A percentile compares a stretch with the other conserved stretches of the same genome.
Evolutionary conservation across 2,113 vertebrate genomes (phyloP).

Genomic region (Edolisoma coerulescens): DNA sequence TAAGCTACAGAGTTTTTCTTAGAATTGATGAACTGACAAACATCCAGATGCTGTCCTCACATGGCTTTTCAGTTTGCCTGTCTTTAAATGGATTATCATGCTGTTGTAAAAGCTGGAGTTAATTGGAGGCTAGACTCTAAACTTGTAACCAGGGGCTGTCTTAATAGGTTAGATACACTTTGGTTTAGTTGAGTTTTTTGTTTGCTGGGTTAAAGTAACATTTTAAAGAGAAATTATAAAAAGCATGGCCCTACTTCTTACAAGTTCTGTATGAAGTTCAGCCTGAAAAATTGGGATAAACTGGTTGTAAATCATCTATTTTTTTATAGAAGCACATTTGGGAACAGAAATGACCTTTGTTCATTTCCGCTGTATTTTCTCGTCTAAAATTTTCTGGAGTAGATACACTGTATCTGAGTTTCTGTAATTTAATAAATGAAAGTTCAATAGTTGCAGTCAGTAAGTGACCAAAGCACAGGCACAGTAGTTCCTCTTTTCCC

Average conservation of each 20-base stretch:
- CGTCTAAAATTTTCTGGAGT: not conserved
- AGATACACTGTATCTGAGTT: not conserved
- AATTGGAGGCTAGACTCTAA: not conserved
- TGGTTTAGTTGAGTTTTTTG: not conserved
- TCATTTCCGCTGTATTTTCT: not conserved
- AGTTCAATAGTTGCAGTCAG: not conserved
- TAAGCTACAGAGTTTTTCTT: slow-evolving; percentile 25
- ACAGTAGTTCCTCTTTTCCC: not conserved
- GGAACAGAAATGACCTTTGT: not conserved
- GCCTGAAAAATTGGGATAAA: not conserved
- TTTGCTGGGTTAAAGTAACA: not conserved
- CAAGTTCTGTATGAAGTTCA: not conserved
- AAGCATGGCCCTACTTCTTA: not conserved
- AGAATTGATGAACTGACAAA: slow-evolving; percentile 20
- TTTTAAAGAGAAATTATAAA: not conserved
- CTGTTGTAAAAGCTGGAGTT: not conserved
- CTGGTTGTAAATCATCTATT: not conserved
- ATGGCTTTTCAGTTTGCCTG: slow-evolving; percentile 24
- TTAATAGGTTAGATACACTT: not conserved
- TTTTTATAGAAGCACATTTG: not conserved
- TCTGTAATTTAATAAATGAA: not conserved
- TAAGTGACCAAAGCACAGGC: not conserved
- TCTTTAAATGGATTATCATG: slow-evolving; percentile 5
- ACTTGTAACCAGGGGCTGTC: not conserved
- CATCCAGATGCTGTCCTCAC: slow-evolving; percentile 28